A percentile compares a stretch with the other conserved stretches of the same genome.
Evolutionary conservation across 2,888 invertebrate genomes (phyloP).

Genomic region (Oscheius sp.): DNA sequence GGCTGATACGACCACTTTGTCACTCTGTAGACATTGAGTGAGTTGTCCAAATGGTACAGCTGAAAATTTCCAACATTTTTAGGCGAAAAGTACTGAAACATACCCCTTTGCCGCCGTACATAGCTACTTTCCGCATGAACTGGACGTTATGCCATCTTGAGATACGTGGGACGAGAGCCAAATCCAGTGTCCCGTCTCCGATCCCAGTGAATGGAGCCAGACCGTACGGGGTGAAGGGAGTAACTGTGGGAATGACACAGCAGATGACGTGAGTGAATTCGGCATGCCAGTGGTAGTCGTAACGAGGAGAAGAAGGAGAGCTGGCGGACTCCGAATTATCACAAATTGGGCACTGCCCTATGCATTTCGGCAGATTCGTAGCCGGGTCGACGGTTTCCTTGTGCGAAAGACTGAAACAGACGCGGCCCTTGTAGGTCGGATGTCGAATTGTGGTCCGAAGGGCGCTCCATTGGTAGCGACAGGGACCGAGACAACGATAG

Average conservation of each 20-base stretch:
- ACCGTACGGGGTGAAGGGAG: constrained; percentile 71
- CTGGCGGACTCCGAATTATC: constrained; percentile 26
- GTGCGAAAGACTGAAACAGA: constrained; percentile 56
- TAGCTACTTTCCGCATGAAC: constrained; percentile 70
- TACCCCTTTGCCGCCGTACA: constrained; percentile 71
- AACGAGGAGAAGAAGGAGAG: constrained; percentile 37
- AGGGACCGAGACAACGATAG: constrained; percentile 87
- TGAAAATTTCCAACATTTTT: constrained; percentile 28
- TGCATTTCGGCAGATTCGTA: constrained; percentile 63
- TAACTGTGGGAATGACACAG: constrained; percentile 69
- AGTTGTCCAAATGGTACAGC: constrained; percentile 56
- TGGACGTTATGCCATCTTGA: constrained; percentile 68
- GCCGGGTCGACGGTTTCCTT: constrained; percentile 54
- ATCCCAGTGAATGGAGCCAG: constrained; percentile 67
- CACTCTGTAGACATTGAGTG: constrained; percentile 68
- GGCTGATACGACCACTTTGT: constrained; percentile 69
- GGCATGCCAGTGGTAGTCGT: constrained; percentile 59
- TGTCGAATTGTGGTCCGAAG: constrained; percentile 70
- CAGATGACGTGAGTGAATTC: constrained; percentile 70
- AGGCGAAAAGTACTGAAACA: neutral
- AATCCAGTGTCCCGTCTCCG: constrained; percentile 70
- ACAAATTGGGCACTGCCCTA: constrained; percentile 63
- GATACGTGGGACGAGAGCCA: constrained; percentile 66
- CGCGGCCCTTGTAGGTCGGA: constrained; percentile 65
- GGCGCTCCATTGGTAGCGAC: constrained; percentile 78